Conservation (phyloP, 2,113 vertebrate species). For the Nibea albiflora region DNA sequence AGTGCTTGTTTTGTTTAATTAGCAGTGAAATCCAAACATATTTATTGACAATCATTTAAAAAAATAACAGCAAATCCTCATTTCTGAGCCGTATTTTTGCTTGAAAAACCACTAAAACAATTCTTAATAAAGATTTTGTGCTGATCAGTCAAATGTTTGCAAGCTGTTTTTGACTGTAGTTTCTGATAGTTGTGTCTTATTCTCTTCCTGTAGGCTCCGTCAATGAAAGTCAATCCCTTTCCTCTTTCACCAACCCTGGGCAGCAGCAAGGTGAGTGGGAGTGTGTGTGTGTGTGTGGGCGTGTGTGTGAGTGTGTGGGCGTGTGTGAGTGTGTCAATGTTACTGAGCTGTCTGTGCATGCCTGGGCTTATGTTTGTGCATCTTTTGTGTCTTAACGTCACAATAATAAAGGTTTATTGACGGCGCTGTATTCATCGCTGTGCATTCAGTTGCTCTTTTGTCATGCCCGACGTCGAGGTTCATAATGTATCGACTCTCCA, state of each 20-base stretch:
- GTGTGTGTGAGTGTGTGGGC: not conserved
- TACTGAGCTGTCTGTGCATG: conserved; percentile 35
- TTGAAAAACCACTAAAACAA: too few species aligned
- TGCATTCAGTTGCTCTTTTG: conserved; percentile 60
- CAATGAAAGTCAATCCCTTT: conserved; percentile 88
- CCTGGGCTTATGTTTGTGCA: conserved; percentile 50
- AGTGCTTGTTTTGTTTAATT: too few species aligned
- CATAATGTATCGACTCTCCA: conserved; percentile 52
- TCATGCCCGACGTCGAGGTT: conserved; percentile 34
- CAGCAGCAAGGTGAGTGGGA: conserved; percentile 86
- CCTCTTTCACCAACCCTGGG: conserved; percentile 86
- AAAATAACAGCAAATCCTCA: too few species aligned
- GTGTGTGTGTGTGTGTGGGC: not conserved
- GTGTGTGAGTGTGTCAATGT: not conserved
- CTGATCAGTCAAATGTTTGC: too few species aligned
- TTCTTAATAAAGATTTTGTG: too few species aligned
- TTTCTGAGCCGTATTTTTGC: too few species aligned
- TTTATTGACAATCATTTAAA: too few species aligned
- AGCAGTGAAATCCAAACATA: too few species aligned
- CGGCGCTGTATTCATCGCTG: conserved; percentile 54
- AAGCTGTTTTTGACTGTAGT: not conserved
- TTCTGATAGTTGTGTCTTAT: conserved; percentile 9
- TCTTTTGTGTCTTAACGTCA: conserved; percentile 68
- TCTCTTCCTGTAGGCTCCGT: conserved; percentile 82
- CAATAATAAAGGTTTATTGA: conserved; percentile 56